These are phyloP conservation scores for Menidia beryllina DNA, from an alignment of 2,113 vertebrate species.

Conservation along the genomic window DNA sequence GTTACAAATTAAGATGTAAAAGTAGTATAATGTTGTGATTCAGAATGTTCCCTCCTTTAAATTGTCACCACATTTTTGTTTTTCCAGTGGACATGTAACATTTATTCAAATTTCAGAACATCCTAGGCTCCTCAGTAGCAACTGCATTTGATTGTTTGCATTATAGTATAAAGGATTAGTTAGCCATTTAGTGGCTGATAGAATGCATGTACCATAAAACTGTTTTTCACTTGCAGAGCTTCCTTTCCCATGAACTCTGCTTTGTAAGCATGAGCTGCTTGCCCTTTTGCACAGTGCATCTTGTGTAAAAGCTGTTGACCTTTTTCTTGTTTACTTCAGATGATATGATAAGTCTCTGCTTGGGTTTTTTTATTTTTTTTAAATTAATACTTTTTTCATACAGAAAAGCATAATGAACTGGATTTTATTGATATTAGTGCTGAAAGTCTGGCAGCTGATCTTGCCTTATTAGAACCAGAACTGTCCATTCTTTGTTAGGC, in stretches of 20 bases:
- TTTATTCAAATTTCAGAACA: neutral
- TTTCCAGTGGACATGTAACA: neutral
- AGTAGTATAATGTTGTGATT: neutral
- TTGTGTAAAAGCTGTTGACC: too few relatives aligned
- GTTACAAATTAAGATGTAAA: neutral
- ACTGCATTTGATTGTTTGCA: neutral
- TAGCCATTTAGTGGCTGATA: neutral
- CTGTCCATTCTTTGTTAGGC: slow-evolving; percentile 68
- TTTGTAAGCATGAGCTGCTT: neutral
- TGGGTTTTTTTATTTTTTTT: neutral
- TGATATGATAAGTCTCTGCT: neutral
- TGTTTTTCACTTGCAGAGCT: neutral
- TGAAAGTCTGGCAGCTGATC: slow-evolving; percentile 52
- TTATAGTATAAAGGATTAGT: neutral
- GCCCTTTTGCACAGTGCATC: neutral
- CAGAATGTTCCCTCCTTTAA: too few relatives aligned
- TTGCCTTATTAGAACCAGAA: slow-evolving; percentile 77
- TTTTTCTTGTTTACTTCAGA: neutral
- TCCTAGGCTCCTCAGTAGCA: slow-evolving; percentile 1
- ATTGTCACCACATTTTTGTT: too few relatives aligned
- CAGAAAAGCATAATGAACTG: slow-evolving; percentile 7
- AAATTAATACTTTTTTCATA: neutral
- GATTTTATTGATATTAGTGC: slow-evolving; percentile 19
- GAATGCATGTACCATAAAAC: neutral
- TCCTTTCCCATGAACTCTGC: neutral